A percentile compares a stretch with the other conserved stretches of the same genome.
These are phyloP conservation scores for Rhombomys opimus DNA, from an alignment of 2,113 vertebrate genomes.

Conservation along the genomic window DNA sequence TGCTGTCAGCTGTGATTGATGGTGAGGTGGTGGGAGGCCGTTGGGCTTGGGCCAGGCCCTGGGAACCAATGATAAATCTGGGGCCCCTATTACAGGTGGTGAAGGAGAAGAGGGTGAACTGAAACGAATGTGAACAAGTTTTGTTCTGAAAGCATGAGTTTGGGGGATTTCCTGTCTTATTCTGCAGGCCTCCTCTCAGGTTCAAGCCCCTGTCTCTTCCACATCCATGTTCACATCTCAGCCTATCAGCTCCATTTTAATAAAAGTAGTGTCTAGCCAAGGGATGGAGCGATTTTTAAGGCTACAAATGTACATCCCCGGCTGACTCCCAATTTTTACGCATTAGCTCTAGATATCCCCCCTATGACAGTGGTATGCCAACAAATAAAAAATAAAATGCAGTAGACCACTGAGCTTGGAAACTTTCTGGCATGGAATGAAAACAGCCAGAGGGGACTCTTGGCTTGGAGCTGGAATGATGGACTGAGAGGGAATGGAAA, in stretches of 20 bases:
- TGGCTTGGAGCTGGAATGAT: not conserved
- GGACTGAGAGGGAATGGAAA: not conserved
- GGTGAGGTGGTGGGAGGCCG: conserved; percentile 62
- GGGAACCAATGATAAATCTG: conserved; percentile 84
- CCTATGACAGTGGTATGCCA: conserved; percentile 69
- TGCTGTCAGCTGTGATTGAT: conserved; percentile 81
- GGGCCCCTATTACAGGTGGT: conserved; percentile 81
- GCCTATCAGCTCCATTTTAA: conserved; percentile 88
- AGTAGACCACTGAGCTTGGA: conserved; percentile 74
- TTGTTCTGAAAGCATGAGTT: conserved; percentile 21
- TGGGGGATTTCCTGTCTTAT: conserved; percentile 74
- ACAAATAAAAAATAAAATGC: conserved; percentile 72
- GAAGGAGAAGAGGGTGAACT: conserved; percentile 68
- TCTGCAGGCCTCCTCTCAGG: conserved; percentile 67
- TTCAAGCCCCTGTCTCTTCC: conserved; percentile 73
- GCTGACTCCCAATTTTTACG: conserved; percentile 76
- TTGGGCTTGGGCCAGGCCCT: conserved; percentile 74
- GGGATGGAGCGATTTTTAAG: conserved; percentile 79
- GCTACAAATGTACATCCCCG: conserved; percentile 12
- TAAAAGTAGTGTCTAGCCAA: conserved; percentile 83
- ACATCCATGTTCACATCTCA: conserved; percentile 64
- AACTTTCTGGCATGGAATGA: conserved; percentile 72
- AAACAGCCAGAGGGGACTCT: conserved; percentile 52
- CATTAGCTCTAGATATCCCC: conserved; percentile 84
- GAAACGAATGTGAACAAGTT: conserved; percentile 79